Base-by-base conservation (phyloP, 2,888 invertebrate species). In the Leptodirus hochenwartii region DNA sequence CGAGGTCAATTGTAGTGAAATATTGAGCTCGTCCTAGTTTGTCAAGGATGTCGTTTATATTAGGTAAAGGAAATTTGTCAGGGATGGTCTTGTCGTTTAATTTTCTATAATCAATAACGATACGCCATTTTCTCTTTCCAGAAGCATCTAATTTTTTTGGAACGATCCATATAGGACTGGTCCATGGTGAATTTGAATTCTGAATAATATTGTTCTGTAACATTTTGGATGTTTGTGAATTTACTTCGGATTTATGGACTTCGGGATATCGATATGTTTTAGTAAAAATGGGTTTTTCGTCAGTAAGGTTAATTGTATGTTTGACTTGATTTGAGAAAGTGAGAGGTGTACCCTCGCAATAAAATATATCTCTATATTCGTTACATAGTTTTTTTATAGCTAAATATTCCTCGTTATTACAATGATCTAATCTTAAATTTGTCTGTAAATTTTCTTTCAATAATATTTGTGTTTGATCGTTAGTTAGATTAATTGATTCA, bases 41-140 rank as follows among this genome's bases (percentile, higher is more conserved):
- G 25, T 49, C 46, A 14, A 50, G 31, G 4, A 49, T 38, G n/a
- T 49, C 46, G 2, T 38, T 35, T 8, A 51, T 45, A 24, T 46
- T 43, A 34, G 41, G 46, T 15, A 49, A 33, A 2, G 43, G 46
- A 16, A 45, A 49, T 35, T 35, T 41, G 30, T 50, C 47, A 12
- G 39, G 38, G 5, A 46, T 35, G 1, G 44, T 47, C 31, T 41
- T 39, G 26, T 43, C 43, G 31, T 49, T 49, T 1, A 44, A 13
- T 30, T 41, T 43, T 6, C 37, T 16, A 22, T 35, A 42, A 23
- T 43, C 42, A 17, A 41, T 30, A 4, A 43, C 43, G 4, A 42
- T 23, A 28, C 41, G 27, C 41, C 39, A 42, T 35, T 43, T 32
- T 11, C 29, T 33, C 25, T 39, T 35, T 5, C 39, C 39, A 8